Evolutionary conservation across 2,113 vertebrate genomes (phyloP).

Genomic region (Alectura lathami): DNA sequence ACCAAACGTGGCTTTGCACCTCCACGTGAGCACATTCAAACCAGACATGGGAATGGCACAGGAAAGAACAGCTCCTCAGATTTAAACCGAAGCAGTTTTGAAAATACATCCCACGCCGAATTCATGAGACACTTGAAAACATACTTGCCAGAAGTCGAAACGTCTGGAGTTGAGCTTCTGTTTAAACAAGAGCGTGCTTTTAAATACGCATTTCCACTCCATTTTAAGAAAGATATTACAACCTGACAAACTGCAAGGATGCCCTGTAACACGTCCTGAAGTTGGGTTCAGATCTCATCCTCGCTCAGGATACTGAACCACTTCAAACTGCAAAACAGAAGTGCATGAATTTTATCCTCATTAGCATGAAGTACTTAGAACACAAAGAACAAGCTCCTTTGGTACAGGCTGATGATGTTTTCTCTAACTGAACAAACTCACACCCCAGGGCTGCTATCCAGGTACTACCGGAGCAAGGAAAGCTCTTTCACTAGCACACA

Average conservation of each 20-base stretch:
- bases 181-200: neutral
- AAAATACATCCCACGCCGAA: neutral
- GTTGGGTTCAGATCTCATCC: neutral
- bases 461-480: neutral
- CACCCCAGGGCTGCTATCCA: neutral
- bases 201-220: neutral
- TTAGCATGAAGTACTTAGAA: neutral
- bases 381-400: neutral
- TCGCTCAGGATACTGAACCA: neutral
- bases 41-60: neutral
- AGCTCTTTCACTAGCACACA: neutral
- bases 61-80: neutral
- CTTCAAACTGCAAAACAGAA: neutral
- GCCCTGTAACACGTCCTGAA: neutral
- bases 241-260: neutral
- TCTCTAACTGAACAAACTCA: neutral
- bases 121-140: neutral
- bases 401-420: neutral
- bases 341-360: neutral
- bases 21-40: neutral
- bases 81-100: neutral
- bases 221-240: neutral
- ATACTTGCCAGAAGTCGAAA: neutral
- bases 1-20: neutral
- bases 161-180: neutral